phyloP scores from a whole-genome alignment of 2,888 invertebrate species.

The Nowickia ferox region DNA sequence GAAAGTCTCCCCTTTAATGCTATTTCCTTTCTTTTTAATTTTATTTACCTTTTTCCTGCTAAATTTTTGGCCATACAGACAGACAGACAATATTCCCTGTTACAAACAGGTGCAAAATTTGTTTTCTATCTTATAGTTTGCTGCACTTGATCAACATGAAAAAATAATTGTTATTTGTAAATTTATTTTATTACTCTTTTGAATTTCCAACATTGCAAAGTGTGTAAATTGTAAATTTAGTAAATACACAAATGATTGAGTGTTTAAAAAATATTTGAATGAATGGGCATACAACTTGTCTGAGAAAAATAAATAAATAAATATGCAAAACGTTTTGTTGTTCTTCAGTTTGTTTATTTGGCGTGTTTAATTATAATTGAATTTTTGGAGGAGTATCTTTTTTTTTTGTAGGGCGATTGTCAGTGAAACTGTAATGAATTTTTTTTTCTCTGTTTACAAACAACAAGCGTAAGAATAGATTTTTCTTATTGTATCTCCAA shows the following conservation, averaged over 20 bases:
- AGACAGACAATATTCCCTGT: background rate
- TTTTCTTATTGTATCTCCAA: too few species aligned
- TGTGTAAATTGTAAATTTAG: constrained; percentile 14
- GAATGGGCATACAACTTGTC: background rate
- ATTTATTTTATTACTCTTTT: background rate
- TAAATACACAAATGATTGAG: constrained; percentile 1
- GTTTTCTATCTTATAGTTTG: constrained; percentile 41
- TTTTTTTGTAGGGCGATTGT: background rate
- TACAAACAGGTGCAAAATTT: constrained; percentile 51
- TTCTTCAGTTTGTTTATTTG: background rate
- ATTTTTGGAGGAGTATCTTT: constrained; percentile 24
- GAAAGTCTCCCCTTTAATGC: background rate
- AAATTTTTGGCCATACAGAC: background rate
- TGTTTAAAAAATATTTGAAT: background rate
- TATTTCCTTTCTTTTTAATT: background rate
- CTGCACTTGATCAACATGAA: constrained; percentile 51
- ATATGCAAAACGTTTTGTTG: background rate
- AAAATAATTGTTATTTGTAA: constrained; percentile 34
- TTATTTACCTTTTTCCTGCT: background rate
- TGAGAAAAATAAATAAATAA: background rate
- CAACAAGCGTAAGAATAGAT: too few species aligned
- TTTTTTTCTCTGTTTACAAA: background rate
- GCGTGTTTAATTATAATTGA: constrained; percentile 9
- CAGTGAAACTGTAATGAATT: background rate
- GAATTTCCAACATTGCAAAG: background rate